Evolutionary conservation across 2,797 vertebrate genomes (phyloP).

Genomic region (Anableps anableps): DNA sequence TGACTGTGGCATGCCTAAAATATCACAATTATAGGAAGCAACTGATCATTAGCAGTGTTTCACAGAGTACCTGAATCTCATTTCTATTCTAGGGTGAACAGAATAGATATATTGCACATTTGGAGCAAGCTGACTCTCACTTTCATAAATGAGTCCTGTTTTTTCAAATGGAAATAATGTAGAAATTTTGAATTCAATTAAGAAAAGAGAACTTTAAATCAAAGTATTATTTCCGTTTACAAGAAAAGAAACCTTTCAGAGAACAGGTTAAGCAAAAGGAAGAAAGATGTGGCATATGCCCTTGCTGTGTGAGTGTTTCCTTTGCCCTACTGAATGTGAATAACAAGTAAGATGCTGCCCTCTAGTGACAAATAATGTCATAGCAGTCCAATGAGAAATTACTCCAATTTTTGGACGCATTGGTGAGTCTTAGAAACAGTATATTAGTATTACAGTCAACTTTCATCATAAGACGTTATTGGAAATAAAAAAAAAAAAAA

Average conservation of each 20-base stretch:
- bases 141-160: background rate
- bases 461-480: background rate
- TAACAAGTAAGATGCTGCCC: conserved; percentile 64
- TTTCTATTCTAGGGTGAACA: background rate
- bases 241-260: background rate
- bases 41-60: conserved; percentile 1
- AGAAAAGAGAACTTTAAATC: background rate
- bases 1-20: conserved; percentile 18
- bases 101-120: background rate
- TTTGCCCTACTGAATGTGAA: conserved; percentile 31
- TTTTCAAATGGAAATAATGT: too few relatives aligned
- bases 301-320: conserved; percentile 61
- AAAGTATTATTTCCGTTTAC: background rate
- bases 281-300: conserved; percentile 24
- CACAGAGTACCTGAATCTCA: background rate
- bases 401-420: background rate
- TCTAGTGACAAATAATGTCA: conserved; percentile 62
- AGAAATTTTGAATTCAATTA: background rate
- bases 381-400: conserved; percentile 25
- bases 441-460: background rate
- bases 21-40: conserved; percentile 16
- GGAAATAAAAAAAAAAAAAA: background rate
- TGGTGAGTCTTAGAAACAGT: background rate
- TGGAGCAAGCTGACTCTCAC: background rate
- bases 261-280: background rate